Evolutionary conservation across 1,140 invertebrate species (phyloP), one percentile per base, ranked within the genome.

Genomic region (Amyelois transitella): DNA sequence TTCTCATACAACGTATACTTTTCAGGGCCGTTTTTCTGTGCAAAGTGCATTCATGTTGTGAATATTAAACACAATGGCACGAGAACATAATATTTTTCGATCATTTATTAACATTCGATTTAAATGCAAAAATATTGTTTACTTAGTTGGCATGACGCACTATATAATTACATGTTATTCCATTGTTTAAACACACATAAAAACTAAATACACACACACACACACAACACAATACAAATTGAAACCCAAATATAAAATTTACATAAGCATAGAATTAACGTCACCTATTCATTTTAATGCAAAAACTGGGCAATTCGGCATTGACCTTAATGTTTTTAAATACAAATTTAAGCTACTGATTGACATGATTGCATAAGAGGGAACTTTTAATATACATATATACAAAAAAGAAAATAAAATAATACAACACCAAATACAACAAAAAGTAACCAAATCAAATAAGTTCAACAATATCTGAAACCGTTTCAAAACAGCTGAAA

Each of bases 401-500:
- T n/a, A n/a, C n/a, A n/a, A n/a, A n/a, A n/a, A n/a, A n/a, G n/a
- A n/a, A n/a, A n/a, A n/a, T n/a, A n/a, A n/a, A n/a, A n/a, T n/a
- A n/a, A n/a, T n/a, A n/a, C n/a, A n/a, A 8, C 7, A 28, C 25
- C 7, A 28, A 28, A 12, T 28, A 28, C 25, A 28, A 28, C 2
- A 28, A 28, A 28, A 28, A 28, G 12, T 28, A 28, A 28, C 7
- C 43, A 19, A 38, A 38, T 19, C 19, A n/a, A 12, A 19, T 19
- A 19, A 45, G 18, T 19, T 6, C 18, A 18, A 19, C 18, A 45
- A 45, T 45, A 2, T 45, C 18, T 7, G 18, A 19, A 45, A 19
- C 17, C 43, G 6, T 19, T 38, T 38, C 10, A 38, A 21, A 70
- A 57, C 58, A 72, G 69, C 8, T 71, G 59, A 55, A 75, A 68